Percentiles rank a stretch among this genome's conserved stretches.
phyloP scores from a whole-genome alignment of 2,113 vertebrate genomes.

The Thymallus thymallus region DNA sequence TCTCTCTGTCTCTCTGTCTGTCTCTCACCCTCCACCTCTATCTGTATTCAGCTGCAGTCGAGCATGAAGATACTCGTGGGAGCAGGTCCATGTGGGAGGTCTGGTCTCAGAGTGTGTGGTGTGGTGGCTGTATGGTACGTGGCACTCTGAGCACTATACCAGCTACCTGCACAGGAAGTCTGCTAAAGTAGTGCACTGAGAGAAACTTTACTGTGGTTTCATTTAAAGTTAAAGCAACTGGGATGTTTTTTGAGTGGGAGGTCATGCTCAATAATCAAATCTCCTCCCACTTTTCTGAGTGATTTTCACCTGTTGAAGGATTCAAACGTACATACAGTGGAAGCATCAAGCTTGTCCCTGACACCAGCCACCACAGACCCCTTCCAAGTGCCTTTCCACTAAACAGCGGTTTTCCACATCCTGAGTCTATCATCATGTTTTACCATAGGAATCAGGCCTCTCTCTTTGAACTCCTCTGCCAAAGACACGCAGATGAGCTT shows the following conservation, averaged over 20 bases:
- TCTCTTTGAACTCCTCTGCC: constrained; percentile 72
- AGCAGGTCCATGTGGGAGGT: neutral
- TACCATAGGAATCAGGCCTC: constrained; percentile 63
- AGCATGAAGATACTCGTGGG: constrained; percentile 7
- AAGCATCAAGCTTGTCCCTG: constrained; percentile 25
- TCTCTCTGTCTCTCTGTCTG: too few relatives aligned
- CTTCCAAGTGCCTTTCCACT: constrained; percentile 41
- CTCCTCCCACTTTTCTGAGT: constrained; percentile 22
- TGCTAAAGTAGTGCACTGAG: neutral
- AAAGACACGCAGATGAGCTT: constrained; percentile 73
- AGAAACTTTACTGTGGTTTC: constrained; percentile 12
- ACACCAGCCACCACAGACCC: constrained; percentile 7
- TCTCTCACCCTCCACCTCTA: too few relatives aligned
- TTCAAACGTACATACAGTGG: constrained; percentile 13
- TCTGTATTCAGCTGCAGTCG: constrained; percentile 10
- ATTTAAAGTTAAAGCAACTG: neutral
- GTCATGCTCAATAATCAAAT: constrained; percentile 33
- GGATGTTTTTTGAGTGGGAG: constrained; percentile 14
- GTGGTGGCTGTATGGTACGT: neutral
- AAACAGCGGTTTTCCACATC: constrained; percentile 67
- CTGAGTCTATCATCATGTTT: constrained; percentile 64
- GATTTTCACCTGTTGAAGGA: constrained; percentile 34
- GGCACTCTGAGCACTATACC: neutral
- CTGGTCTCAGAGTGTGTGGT: constrained; percentile 2
- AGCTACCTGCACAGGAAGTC: constrained; percentile 16